Conservation (phyloP, 2,888 invertebrate genomes). For the Tetramorium bicarinatum region DNA sequence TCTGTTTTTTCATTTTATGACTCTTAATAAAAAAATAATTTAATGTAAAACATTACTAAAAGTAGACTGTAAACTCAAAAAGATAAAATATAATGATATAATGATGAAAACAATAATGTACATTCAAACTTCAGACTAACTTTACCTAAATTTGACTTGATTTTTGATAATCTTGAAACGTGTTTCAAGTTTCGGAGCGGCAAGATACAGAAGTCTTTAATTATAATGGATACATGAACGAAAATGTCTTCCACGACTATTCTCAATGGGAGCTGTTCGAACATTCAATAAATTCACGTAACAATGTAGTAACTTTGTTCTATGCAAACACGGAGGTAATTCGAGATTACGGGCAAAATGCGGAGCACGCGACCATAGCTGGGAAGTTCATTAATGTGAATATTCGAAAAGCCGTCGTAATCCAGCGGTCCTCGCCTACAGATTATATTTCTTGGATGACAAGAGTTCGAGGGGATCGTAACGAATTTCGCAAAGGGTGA, state of each 20-base stretch:
- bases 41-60: not conserved
- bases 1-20: not conserved
- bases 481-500: slow-evolving; percentile 22
- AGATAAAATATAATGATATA: not conserved
- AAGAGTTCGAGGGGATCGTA: slow-evolving; percentile 31
- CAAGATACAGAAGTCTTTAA: not conserved
- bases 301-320: slow-evolving; percentile 26
- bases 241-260: not conserved
- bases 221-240: not conserved
- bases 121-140: not conserved
- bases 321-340: slow-evolving; percentile 8
- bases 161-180: not conserved
- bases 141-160: not conserved
- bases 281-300: slow-evolving; percentile 27
- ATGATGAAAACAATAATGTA: not conserved
- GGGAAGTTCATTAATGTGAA: slow-evolving; percentile 58
- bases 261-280: slow-evolving; percentile 9
- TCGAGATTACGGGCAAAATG: slow-evolving; percentile 36
- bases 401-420: slow-evolving; percentile 47
- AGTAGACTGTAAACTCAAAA: not conserved
- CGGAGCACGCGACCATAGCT: not conserved
- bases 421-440: slow-evolving; percentile 21
- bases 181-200: not conserved
- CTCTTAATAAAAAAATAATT: not conserved
- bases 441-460: slow-evolving; percentile 58